Base-by-base conservation (phyloP, 2,888 invertebrate species). In the Hydriomena furcata region DNA sequence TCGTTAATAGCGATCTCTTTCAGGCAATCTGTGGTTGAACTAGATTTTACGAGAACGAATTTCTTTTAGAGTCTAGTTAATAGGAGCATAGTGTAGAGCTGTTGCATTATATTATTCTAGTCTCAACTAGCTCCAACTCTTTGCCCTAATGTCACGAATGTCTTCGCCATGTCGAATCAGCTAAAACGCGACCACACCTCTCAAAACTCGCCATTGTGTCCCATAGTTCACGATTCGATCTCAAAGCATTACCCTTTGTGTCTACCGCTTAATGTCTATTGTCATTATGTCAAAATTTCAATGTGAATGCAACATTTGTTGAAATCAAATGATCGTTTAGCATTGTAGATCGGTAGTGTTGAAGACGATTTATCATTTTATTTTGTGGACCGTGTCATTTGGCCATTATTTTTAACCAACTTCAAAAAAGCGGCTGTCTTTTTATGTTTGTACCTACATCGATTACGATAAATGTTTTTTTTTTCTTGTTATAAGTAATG, bases 101-200 rank as follows among this genome's bases (percentile, higher is more conserved):
- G n/a, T n/a, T n/a, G n/a, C n/a, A n/a, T n/a, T n/a, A n/a, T n/a
- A n/a, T n/a, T n/a, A n/a, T n/a, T 35, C 13, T 12, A 28, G 28
- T 28, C 11, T n/a, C 13, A 6, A 13, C 17, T 17, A 32, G 17
- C n/a, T 17, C 7, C 7, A 10, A 24, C 59, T 71, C 70, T 73
- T 71, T 73, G 77, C 71, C 60, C 64, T 71, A 65, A 68, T 79
- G 80, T 80, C 78, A 79, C 74, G 79, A 73, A 61, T 64, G 70
- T 68, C 63, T 48, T 49, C 56, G 46, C 47, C 78, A 70, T 67
- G 69, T 55, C 78, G 63, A 73, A 79, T 79, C 67, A 58, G 6
- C 53, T 60, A 52, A 4, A 17, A 17, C 17, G 52, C 64, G 44
- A 65, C 57, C 73, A 72, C 77, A 73, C 79, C 76, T 73, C 64